A percentile compares a stretch with the other conserved stretches of the same genome.
These are phyloP conservation scores for Porites divaricata DNA, from an alignment of 92 coral and sea anemone species.

Conservation along the genomic window DNA sequence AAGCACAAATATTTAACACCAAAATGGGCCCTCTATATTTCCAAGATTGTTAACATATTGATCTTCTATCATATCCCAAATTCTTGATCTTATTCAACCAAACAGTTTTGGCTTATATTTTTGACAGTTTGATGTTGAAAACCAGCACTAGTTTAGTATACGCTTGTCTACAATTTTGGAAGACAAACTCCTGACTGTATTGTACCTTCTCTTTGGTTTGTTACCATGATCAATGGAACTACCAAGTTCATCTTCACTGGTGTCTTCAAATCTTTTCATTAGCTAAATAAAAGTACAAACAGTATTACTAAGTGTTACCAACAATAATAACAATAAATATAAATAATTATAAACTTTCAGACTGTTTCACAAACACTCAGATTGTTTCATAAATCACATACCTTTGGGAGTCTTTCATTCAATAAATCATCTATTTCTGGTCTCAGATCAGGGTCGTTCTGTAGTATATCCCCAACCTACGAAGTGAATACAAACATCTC, in stretches of 20 bases:
- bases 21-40: too few species aligned
- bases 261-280: constrained; percentile 75
- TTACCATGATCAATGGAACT: constrained; percentile 79
- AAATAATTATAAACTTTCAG: too few species aligned
- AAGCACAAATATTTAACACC: too few species aligned
- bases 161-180: too few species aligned
- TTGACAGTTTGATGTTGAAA: too few species aligned
- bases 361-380: background rate
- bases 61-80: too few species aligned
- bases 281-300: constrained; percentile 45
- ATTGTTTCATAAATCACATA: constrained; percentile 8
- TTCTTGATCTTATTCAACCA: too few species aligned
- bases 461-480: constrained; percentile 91
- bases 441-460: constrained; percentile 90
- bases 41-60: too few species aligned
- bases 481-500: background rate
- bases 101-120: too few species aligned
- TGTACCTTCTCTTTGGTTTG: constrained; percentile 75
- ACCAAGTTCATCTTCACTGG: constrained; percentile 84
- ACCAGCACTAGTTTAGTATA: background rate
- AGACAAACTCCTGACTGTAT: background rate
- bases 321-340: background rate
- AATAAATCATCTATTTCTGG: constrained; percentile 89
- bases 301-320: background rate
- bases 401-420: constrained; percentile 82